Base-by-base conservation (phyloP, 2,797 vertebrate species). In the Melanotaenia boesemani region DNA sequence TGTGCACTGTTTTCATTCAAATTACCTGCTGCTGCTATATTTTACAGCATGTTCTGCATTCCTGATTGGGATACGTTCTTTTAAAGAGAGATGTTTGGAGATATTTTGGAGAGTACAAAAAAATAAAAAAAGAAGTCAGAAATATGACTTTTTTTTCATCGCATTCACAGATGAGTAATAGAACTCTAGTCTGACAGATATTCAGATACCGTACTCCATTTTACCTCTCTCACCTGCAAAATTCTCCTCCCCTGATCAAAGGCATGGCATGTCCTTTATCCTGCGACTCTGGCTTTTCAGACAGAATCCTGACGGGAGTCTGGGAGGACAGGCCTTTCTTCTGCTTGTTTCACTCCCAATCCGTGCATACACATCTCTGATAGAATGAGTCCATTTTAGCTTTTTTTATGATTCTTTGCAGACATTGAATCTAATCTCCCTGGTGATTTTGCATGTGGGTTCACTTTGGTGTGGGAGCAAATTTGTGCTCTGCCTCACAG, bases 241-340 rank as follows among this genome's bases (percentile, higher is more conserved):
- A 85, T 72, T 86, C 86, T 85, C 82, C 79, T 83, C 74, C 80
- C 67, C 73, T 86, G 90, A 92, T 93, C 90, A 92, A 92, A 92
- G 90, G 70, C 77, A 50, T 76, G 77, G 63, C 83, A 68, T 88
- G 87, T 90, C 82, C 89, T 88, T 89, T 90, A 92, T 89, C 77
- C 85, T 72, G 76, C 36, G 74, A 88, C 80, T 83, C 57, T 85
- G 84, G 87, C 83, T 87, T 88, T 74, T 80, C 67, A 82, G 81
- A 83, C 81, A 71, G 80, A 88, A 86, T 87, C 89, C 84, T 88
- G 88, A 89, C 61, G 5, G 55, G 71, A 73, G 76, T 70, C 85
- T 84, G 76, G 50, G 67, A 85, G 80, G 83, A 87, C 79, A 77
- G 80, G 83, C 76, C 77, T 90, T 89, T 89, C 83, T 89, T 86